Evolutionary conservation across 2,888 invertebrate species (phyloP).

Genomic region (Vandiemenella viatica): DNA sequence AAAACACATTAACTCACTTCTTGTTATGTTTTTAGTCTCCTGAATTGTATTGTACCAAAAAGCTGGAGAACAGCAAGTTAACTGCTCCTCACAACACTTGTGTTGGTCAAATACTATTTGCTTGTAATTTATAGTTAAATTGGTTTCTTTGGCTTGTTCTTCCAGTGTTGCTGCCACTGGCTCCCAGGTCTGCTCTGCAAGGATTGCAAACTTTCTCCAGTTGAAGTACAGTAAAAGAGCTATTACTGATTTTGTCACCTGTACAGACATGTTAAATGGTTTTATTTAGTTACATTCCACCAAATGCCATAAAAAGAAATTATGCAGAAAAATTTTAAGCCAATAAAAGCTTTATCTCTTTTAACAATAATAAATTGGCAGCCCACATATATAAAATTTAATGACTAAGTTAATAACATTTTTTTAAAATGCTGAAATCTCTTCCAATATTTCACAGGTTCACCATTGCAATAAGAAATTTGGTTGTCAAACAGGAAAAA

Average conservation of each 20-base stretch:
- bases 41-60: constrained; percentile 74
- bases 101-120: constrained; percentile 52
- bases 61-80: constrained; percentile 54
- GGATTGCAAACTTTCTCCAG: constrained; percentile 86
- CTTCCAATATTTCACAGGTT: too few species aligned
- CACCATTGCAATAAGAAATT: too few species aligned
- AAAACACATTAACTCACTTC: constrained; percentile 42
- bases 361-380: background rate
- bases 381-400: too few species aligned
- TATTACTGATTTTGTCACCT: constrained; percentile 90
- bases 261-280: too few species aligned
- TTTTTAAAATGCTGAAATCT: too few species aligned
- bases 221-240: constrained; percentile 78
- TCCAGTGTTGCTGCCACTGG: constrained; percentile 69
- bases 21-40: constrained; percentile 70
- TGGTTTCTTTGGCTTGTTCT: constrained; percentile 52
- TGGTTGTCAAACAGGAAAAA: too few species aligned
- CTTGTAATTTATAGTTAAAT: constrained; percentile 72
- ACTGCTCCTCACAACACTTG: constrained; percentile 60
- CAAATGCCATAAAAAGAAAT: background rate
- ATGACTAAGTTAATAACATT: too few species aligned
- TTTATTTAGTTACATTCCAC: constrained; percentile 1
- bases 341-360: background rate
- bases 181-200: constrained; percentile 66
- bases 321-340: too few species aligned